phyloP scores from a whole-genome alignment of 2,888 invertebrate genomes.

The Stenotaenia linearis region DNA sequence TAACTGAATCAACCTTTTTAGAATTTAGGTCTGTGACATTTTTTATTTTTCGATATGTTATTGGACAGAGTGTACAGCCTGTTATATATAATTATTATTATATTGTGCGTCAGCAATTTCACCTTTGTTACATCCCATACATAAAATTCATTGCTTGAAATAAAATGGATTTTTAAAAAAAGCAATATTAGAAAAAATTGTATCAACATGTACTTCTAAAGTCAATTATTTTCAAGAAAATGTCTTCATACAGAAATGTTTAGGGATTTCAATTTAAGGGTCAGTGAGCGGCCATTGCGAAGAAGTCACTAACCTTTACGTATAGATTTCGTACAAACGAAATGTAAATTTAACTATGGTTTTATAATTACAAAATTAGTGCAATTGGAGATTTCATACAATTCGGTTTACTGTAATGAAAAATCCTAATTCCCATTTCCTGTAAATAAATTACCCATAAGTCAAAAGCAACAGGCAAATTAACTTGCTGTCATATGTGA shows the following conservation, averaged over 20 bases:
- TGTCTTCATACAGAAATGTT: neutral
- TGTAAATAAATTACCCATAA: neutral
- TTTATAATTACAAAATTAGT: neutral
- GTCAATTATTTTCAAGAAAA: neutral
- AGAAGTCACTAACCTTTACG: neutral
- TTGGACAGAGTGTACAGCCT: neutral
- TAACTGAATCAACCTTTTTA: neutral
- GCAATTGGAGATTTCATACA: neutral
- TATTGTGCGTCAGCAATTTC: conserved; percentile 6
- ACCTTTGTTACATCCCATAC: neutral
- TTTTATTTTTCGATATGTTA: neutral
- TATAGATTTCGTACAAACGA: neutral
- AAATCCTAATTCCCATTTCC: neutral
- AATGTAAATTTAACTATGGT: neutral
- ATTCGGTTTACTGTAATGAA: neutral
- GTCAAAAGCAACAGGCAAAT: neutral
- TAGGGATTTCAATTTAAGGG: conserved; percentile 13
- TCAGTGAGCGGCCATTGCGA: neutral
- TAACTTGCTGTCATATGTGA: neutral
- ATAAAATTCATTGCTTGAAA: neutral
- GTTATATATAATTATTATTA: neutral
- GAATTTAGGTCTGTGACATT: conserved; percentile 4
- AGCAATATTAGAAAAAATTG: neutral
- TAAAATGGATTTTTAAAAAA: neutral
- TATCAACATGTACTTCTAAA: neutral